Conservation (phyloP, 2,888 invertebrate genomes). For the Drosophila tanythrix region DNA sequence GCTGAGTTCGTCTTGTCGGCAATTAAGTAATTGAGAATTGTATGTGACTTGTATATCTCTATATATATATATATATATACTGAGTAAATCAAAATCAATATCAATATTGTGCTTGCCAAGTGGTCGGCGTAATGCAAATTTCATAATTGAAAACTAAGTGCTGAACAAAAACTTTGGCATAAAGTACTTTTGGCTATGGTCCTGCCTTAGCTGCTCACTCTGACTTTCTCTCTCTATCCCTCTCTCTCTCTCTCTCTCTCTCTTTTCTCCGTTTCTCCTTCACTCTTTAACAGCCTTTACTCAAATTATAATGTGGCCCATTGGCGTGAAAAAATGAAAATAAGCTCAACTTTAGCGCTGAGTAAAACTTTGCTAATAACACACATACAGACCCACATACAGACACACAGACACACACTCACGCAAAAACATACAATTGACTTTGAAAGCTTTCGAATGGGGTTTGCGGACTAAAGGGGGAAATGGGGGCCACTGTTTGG, state of each 20-base stretch:
- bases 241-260: background rate
- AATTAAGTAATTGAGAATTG: slow-evolving; percentile 72
- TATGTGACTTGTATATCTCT: slow-evolving; percentile 22
- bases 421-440: slow-evolving; percentile 56
- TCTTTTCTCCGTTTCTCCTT: rapidly evolving
- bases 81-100: slow-evolving; percentile 68
- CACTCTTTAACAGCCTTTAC: slow-evolving; percentile 1
- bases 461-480: background rate
- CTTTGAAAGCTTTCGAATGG: slow-evolving; percentile 60
- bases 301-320: slow-evolving; percentile 65
- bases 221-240: background rate
- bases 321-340: slow-evolving; percentile 77
- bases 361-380: slow-evolving; percentile 58
- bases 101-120: slow-evolving; percentile 71
- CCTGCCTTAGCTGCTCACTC: background rate
- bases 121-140: slow-evolving; percentile 71
- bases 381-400: slow-evolving; percentile 9
- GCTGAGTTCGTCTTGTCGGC: slow-evolving; percentile 26
- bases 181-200: slow-evolving; percentile 61
- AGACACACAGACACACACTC: slow-evolving; percentile 10
- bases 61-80: slow-evolving; percentile 5
- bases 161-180: slow-evolving; percentile 63
- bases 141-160: slow-evolving; percentile 80
- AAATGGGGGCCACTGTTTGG: background rate
- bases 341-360: slow-evolving; percentile 67